Evolutionary conservation across 2,797 vertebrate species (phyloP).

Genomic region (Sebastes trivittatus): DNA sequence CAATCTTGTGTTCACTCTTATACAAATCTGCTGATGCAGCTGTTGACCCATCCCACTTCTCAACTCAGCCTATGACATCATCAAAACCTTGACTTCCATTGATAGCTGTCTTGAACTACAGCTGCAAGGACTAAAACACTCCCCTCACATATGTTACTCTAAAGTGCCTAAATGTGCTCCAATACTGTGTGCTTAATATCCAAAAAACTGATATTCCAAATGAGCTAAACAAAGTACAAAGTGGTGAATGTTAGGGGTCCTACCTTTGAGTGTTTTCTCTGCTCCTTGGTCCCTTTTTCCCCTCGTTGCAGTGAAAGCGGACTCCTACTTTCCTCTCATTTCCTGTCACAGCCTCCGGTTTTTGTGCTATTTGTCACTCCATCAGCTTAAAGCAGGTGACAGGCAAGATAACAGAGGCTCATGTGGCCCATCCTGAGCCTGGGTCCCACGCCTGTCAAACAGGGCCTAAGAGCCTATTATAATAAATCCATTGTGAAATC

Average conservation of each 20-base stretch:
- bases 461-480: constrained; percentile 42
- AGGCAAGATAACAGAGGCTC: constrained; percentile 31
- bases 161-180: neutral
- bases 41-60: constrained; percentile 51
- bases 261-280: constrained; percentile 48
- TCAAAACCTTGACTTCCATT: constrained; percentile 47
- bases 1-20: constrained; percentile 6
- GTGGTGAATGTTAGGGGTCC: neutral
- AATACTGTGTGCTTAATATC: neutral
- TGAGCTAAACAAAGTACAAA: neutral
- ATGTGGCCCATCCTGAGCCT: constrained; percentile 22
- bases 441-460: constrained; percentile 56
- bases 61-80: constrained; percentile 64
- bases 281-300: neutral
- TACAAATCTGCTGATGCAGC: constrained; percentile 49
- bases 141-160: neutral
- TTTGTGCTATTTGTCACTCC: constrained; percentile 18
- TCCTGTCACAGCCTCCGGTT: constrained; percentile 12
- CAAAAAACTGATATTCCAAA: neutral
- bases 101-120: constrained; percentile 17
- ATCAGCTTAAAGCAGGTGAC: constrained; percentile 35
- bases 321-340: constrained; percentile 22
- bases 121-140: neutral
- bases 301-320: neutral
- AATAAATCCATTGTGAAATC: constrained; percentile 78